Evolutionary conservation across 1,140 invertebrate genomes (phyloP).

Genomic region (Rhopalosiphum padi): DNA sequence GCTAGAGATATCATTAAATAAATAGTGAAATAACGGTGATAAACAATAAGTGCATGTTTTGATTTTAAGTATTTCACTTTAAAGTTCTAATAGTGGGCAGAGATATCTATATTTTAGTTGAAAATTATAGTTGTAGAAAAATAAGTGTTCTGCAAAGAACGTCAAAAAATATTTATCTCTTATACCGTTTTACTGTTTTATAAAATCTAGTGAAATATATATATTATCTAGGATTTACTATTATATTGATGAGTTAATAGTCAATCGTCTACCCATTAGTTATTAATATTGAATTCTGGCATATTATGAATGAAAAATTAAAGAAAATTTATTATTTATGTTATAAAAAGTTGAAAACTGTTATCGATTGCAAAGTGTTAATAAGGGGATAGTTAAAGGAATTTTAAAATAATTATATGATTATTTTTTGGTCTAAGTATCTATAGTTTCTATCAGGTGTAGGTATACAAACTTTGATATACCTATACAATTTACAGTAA

Average conservation of each 20-base stretch:
- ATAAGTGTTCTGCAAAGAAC: no score
- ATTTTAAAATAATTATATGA: neutral
- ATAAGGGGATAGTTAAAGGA: neutral
- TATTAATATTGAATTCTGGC: neutral
- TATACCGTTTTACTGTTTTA: neutral
- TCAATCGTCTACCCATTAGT: neutral
- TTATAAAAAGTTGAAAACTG: neutral
- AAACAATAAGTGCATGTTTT: no score
- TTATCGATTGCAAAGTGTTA: neutral
- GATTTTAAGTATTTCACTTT: no score
- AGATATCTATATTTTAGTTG: no score
- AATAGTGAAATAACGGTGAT: no score
- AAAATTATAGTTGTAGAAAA: no score
- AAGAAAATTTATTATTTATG: neutral
- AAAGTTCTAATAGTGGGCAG: no score
- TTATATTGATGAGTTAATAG: neutral
- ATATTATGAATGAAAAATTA: neutral
- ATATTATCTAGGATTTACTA: neutral
- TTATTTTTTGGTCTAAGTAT: neutral
- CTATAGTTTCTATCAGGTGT: neutral
- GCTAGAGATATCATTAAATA: no score
- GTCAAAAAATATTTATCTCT: neutral
- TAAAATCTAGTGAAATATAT: no score
- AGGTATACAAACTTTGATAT: neutral
- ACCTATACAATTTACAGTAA: neutral